Evolutionary conservation across 2,797 vertebrate genomes (phyloP).

Genomic region (Tarsius wallacei): DNA sequence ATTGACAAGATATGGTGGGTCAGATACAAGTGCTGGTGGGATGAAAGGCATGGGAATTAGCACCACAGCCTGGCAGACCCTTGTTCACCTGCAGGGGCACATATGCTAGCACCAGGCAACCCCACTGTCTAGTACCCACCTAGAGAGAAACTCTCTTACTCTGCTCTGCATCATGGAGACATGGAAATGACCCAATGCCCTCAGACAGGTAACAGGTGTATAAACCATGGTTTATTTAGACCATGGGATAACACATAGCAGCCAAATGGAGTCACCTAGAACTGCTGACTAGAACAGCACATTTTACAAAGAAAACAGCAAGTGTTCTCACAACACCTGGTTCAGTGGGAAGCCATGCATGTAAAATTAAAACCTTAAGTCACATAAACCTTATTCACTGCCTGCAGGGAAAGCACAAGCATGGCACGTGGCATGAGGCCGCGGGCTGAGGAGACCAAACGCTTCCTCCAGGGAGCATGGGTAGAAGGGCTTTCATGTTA

Average conservation of each 20-base stretch:
- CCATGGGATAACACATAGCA: background rate
- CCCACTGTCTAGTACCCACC: background rate
- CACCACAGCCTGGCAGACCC: background rate
- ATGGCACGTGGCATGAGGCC: accelerated
- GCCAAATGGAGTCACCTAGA: background rate
- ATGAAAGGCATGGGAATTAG: background rate
- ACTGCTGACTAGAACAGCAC: background rate
- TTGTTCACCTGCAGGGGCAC: accelerated
- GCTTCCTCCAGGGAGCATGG: background rate
- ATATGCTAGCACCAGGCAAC: background rate
- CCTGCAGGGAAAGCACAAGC: background rate
- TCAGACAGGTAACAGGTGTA: background rate
- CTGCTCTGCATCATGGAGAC: background rate
- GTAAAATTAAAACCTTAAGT: background rate
- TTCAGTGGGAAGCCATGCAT: background rate
- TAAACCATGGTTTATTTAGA: background rate
- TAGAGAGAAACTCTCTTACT: background rate
- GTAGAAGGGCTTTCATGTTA: background rate
- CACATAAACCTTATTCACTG: no score
- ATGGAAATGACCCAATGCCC: background rate
- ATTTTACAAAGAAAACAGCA: background rate
- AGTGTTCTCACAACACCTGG: background rate
- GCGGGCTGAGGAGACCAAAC: background rate
- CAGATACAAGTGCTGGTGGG: background rate
- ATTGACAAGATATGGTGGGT: background rate